Evolutionary conservation across 2,797 vertebrate genomes (phyloP).

Genomic region (Takifugu ocellatus): DNA sequence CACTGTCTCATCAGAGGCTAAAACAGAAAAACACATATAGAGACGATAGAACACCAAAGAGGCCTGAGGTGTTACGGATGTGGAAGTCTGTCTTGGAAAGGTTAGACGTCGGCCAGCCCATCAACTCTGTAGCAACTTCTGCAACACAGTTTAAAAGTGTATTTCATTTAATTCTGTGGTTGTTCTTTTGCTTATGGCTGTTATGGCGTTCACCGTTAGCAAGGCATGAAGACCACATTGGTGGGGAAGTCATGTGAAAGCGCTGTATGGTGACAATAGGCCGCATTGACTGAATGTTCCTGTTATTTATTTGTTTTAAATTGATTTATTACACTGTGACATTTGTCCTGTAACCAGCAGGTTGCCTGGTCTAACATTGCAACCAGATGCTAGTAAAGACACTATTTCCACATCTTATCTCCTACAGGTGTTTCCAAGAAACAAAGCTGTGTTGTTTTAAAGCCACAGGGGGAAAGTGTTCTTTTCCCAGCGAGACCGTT

Average conservation of each 20-base stretch:
- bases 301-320: slow-evolving; percentile 2
- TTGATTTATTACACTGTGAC: slow-evolving; percentile 5
- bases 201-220: slow-evolving; percentile 14
- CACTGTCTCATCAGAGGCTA: slow-evolving; percentile 58
- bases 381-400: slow-evolving; percentile 2
- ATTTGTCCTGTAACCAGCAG: background rate
- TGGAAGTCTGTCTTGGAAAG: slow-evolving; percentile 14
- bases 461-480: slow-evolving; percentile 48
- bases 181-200: slow-evolving; percentile 19
- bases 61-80: slow-evolving; percentile 40
- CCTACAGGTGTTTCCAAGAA: slow-evolving; percentile 38
- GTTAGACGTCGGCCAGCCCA: slow-evolving; percentile 2
- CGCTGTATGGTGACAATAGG: slow-evolving; percentile 36
- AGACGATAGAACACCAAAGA: slow-evolving; percentile 21
- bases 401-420: slow-evolving; percentile 5
- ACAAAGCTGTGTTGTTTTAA: slow-evolving; percentile 28
- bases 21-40: slow-evolving; percentile 54
- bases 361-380: slow-evolving; percentile 12
- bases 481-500: slow-evolving; percentile 47
- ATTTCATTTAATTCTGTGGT: slow-evolving; percentile 14
- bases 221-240: slow-evolving; percentile 30
- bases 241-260: slow-evolving; percentile 58
- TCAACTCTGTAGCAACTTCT: slow-evolving; percentile 24
- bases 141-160: slow-evolving; percentile 17
- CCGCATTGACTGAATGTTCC: slow-evolving; percentile 31